A percentile compares a stretch with the other conserved stretches of the same genome.
phyloP scores from a whole-genome alignment of 2,888 invertebrate genomes.

The Omphaloscelis lunosa region DNA sequence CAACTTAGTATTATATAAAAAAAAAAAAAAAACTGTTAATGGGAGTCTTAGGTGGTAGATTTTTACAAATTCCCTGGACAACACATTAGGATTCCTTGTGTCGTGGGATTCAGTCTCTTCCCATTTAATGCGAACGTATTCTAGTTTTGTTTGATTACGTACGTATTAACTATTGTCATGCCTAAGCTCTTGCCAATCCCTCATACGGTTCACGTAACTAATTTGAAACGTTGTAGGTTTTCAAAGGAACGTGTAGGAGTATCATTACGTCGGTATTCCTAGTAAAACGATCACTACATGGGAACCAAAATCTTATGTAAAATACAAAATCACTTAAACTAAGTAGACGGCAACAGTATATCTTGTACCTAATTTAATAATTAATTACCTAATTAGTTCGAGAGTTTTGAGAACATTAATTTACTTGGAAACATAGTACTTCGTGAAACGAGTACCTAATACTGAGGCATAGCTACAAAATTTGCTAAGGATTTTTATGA shows the following conservation, averaged over 20 bases:
- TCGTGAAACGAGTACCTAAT: slow-evolving; percentile 5
- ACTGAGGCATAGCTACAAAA: not conserved
- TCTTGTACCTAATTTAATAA: slow-evolving; percentile 51
- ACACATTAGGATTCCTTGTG: not conserved
- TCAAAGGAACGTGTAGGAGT: not conserved
- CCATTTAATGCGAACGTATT: not conserved
- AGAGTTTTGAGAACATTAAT: slow-evolving; percentile 33
- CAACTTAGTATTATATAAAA: too few species aligned
- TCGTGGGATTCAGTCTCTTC: not conserved
- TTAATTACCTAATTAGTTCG: slow-evolving; percentile 51
- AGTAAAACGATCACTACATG: slow-evolving; percentile 13
- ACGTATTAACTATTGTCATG: not conserved
- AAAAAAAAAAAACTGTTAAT: too few species aligned
- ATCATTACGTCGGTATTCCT: not conserved
- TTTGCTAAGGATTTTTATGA: not conserved
- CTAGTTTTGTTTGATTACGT: not conserved
- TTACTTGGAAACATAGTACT: slow-evolving; percentile 15
- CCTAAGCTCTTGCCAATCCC: slow-evolving; percentile 3
- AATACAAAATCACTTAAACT: slow-evolving; percentile 43
- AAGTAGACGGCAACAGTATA: slow-evolving; percentile 34
- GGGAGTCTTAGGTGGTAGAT: not conserved
- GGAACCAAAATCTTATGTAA: slow-evolving; percentile 27
- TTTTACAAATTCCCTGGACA: not conserved
- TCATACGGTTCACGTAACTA: not conserved
- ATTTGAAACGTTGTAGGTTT: not conserved